Evolutionary conservation across 2,888 invertebrate genomes (phyloP).

Genomic region (Acleris sparsana): DNA sequence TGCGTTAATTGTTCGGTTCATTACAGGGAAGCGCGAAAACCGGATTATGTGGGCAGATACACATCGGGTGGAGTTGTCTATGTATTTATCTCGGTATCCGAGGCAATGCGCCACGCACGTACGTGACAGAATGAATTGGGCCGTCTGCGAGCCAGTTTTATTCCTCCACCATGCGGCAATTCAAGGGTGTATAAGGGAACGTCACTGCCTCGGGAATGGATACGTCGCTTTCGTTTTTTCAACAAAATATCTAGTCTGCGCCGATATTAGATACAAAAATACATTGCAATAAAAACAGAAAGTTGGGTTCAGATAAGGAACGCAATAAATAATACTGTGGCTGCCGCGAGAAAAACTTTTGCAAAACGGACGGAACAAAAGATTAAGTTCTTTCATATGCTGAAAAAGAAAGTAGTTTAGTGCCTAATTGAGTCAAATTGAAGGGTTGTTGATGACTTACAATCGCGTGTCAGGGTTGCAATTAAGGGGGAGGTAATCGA

Average conservation of each 20-base stretch:
- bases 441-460: conserved; percentile 11
- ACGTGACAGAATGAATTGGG: conserved; percentile 46
- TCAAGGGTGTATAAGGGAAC: conserved; percentile 60
- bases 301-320: conserved; percentile 24
- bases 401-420: conserved; percentile 1
- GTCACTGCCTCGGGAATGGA: conserved; percentile 45
- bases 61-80: conserved; percentile 20
- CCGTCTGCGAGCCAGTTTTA: conserved; percentile 52
- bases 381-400: background rate
- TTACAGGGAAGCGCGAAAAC: conserved; percentile 33
- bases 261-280: conserved; percentile 34
- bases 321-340: conserved; percentile 11
- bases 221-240: conserved; percentile 52
- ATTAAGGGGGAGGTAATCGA: conserved; percentile 32
- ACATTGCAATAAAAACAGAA: conserved; percentile 21
- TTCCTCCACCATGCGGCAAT: conserved; percentile 55
- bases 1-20: conserved; percentile 34
- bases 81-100: conserved; percentile 36
- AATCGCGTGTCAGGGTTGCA: conserved; percentile 1
- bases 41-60: conserved; percentile 32
- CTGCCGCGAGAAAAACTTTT: conserved; percentile 13
- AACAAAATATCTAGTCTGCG: conserved; percentile 43
- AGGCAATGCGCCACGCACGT: conserved; percentile 34
- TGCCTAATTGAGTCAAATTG: background rate
- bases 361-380: background rate